Base-by-base conservation (phyloP, 2,113 vertebrate species). In the Micronycteris hirsuta region DNA sequence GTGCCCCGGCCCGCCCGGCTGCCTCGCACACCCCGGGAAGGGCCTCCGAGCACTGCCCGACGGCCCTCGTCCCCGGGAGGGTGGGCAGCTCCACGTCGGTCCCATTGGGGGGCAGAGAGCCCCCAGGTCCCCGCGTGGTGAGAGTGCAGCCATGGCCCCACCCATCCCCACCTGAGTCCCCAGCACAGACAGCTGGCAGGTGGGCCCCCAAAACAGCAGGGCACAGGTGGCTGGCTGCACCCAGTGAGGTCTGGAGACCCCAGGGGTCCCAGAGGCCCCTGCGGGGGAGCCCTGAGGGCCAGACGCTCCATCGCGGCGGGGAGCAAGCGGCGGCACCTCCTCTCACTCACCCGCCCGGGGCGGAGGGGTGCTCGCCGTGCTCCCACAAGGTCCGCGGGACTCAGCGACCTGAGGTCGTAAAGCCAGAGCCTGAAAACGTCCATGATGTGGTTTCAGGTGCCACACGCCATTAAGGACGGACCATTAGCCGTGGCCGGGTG, bases 371-470 rank as follows among this genome's bases (percentile, higher is more conserved):
- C 52, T 58, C 81, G 15, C 11, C 0, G 11, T 31, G 0, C 38
- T 36, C 10, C 3, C 24, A 2, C 22, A 49, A 20, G 65, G 14
- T 5, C 76, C 3, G 19, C 9, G 1, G 0, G 4, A 28, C 31
- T 58, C 45, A n/a, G 54, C 1, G 26, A 19, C 4, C 4, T 6
- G 2, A 16, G 56, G 22, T 4, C 24, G 11, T 9, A 41, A 16
- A 0, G 11, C 6, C 3, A 3, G 33, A 36, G 33, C n/a, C 33
- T 9, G 4, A 9, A 36, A 6, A 36, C 7, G 63, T 11, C 33
- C 65, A 36, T 52, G 70, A 19, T 7, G 4, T 4, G 2, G 47
- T 24, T 38, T 43, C 54, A 24, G 43, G 10, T 1, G 10, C 52
- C n/a, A 7, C 7, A 0, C 1, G 4, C 63, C 10, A n/a, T 13